Conservation (phyloP, 37 sponge, comb jelly and placozoan species). For the Spongilla lacustris region DNA sequence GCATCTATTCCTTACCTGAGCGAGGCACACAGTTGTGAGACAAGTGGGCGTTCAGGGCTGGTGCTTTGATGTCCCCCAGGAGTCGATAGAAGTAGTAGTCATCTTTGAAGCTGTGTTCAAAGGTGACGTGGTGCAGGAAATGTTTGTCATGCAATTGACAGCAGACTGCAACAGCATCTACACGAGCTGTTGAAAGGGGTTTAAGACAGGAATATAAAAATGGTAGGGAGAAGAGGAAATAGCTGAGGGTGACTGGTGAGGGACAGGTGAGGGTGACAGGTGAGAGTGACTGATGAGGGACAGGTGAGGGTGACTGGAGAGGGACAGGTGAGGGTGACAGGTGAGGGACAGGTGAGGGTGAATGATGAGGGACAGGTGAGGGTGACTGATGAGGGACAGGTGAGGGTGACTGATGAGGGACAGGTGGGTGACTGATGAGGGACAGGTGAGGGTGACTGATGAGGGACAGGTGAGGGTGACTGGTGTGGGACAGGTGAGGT, state of each 20-base stretch:
- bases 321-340: no score
- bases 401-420: not conserved
- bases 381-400: not conserved
- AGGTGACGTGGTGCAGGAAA: constrained; percentile 89
- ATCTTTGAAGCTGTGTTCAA: constrained; percentile 91
- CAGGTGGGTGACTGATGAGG: not conserved
- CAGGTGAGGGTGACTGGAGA: not conserved
- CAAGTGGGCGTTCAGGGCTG: constrained; percentile 77
- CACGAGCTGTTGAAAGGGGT: constrained; percentile 42
- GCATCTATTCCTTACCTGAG: constrained; percentile 48
- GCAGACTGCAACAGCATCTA: constrained; percentile 68
- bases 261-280: not conserved
- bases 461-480: not conserved
- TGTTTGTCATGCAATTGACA: constrained; percentile 65
- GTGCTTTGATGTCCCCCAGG: constrained; percentile 66
- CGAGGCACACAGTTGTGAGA: constrained; percentile 74
- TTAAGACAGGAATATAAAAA: no score
- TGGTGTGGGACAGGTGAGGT: no score
- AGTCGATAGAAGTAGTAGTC: constrained; percentile 80
- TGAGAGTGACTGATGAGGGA: not conserved
- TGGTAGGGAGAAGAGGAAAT: not conserved
- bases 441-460: not conserved
- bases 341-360: not conserved
- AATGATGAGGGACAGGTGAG: not conserved
- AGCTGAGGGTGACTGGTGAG: no score